A percentile compares a stretch with the other conserved stretches of the same genome.
Evolutionary conservation across 2,888 invertebrate species (phyloP).

Genomic region (Xylocampa areola): DNA sequence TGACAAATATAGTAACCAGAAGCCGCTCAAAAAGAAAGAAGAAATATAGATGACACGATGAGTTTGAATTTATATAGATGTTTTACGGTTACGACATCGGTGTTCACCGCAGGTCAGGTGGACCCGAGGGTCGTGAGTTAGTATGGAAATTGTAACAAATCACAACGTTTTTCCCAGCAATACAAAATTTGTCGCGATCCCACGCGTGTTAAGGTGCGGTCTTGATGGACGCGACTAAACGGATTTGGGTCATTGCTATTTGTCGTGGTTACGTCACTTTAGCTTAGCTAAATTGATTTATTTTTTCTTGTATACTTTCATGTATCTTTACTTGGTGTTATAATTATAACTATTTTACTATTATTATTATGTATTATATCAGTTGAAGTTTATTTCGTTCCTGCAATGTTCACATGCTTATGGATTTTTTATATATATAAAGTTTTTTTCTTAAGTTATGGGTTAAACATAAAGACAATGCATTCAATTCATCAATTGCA

Average conservation of each 20-base stretch:
- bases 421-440: too few relatives aligned
- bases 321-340: too few relatives aligned
- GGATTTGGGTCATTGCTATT: slow-evolving; percentile 32
- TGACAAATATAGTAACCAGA: too few relatives aligned
- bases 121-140: slow-evolving; percentile 46
- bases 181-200: slow-evolving; percentile 52
- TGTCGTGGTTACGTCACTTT: slow-evolving; percentile 31
- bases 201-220: slow-evolving; percentile 45
- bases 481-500: too few relatives aligned
- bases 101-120: slow-evolving; percentile 49
- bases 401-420: too few relatives aligned
- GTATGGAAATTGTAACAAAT: slow-evolving; percentile 62
- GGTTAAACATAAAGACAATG: too few relatives aligned
- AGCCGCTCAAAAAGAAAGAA: too few relatives aligned
- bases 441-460: too few relatives aligned
- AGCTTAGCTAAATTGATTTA: slow-evolving; percentile 10
- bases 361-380: too few relatives aligned
- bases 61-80: slow-evolving; percentile 46
- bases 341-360: too few relatives aligned
- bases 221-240: slow-evolving; percentile 34
- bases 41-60: slow-evolving; percentile 24
- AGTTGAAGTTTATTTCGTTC: too few relatives aligned
- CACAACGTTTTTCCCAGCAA: slow-evolving; percentile 53
- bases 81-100: slow-evolving; percentile 50
- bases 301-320: not conserved